phyloP scores from a whole-genome alignment of 1,140 invertebrate species.

The Cotesia typhae region DNA sequence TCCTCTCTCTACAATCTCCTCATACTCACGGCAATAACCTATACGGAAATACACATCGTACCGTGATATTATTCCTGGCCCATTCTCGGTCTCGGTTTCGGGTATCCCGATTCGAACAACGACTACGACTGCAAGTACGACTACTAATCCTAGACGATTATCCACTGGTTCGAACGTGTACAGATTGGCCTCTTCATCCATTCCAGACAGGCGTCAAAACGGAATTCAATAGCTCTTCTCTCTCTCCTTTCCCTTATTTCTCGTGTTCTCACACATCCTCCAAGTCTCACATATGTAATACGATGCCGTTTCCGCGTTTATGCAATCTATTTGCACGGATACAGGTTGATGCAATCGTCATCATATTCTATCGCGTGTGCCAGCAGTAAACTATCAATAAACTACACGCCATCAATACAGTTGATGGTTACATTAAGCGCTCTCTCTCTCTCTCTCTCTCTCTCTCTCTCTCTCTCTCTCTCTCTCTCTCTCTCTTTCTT shows the following conservation, averaged over 20 bases:
- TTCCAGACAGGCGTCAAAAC: constrained; percentile 34
- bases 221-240: constrained; percentile 29
- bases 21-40: background rate
- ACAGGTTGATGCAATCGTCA: constrained; percentile 24
- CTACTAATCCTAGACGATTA: constrained; percentile 23
- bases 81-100: background rate
- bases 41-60: constrained; percentile 27
- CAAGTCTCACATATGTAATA: background rate
- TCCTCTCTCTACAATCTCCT: constrained; percentile 7
- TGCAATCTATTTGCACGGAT: constrained; percentile 30
- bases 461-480: too few species aligned
- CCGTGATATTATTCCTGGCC: constrained; percentile 27
- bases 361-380: constrained; percentile 23
- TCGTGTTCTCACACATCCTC: background rate
- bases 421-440: too few species aligned
- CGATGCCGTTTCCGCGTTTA: constrained; percentile 29
- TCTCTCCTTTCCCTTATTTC: background rate
- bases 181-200: constrained; percentile 32
- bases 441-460: too few species aligned
- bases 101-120: background rate
- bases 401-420: background rate
- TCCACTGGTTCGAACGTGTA: constrained; percentile 23
- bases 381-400: background rate
- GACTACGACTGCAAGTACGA: background rate
- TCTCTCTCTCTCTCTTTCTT: too few species aligned